Conservation (phyloP, 2,113 vertebrate species). For the Ivindomyrus marchei region DNA sequence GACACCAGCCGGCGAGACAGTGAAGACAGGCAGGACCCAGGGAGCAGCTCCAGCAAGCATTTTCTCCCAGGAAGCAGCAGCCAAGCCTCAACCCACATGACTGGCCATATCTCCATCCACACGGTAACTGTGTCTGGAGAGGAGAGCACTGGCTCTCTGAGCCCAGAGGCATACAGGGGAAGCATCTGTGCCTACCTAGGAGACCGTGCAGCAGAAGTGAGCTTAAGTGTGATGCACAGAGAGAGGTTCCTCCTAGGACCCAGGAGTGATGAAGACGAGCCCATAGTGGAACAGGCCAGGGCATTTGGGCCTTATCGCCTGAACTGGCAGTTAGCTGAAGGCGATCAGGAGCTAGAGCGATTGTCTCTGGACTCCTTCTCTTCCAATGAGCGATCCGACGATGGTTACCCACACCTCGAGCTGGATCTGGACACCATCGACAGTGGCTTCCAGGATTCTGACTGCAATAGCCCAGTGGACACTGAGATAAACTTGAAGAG, state of each 20-base stretch:
- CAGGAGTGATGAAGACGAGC: background rate
- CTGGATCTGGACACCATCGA: constrained; percentile 88
- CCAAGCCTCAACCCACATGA: constrained; percentile 47
- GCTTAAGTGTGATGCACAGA: background rate
- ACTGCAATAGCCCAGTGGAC: constrained; percentile 71
- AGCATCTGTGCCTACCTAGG: constrained; percentile 48
- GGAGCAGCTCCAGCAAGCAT: constrained; percentile 16
- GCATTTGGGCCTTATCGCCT: constrained; percentile 18
- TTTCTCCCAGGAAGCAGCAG: constrained; percentile 31
- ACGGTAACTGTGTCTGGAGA: constrained; percentile 71
- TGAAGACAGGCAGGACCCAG: constrained; percentile 23
- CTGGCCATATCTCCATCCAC: constrained; percentile 71
- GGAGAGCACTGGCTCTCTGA: constrained; percentile 40
- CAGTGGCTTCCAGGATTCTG: constrained; percentile 79
- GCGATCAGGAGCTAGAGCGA: constrained; percentile 55
- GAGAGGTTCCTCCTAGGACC: constrained; percentile 37
- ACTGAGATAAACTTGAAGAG: constrained; percentile 26
- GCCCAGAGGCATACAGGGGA: constrained; percentile 30
- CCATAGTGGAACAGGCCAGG: background rate
- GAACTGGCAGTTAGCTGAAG: constrained; percentile 51
- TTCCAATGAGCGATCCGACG: constrained; percentile 55
- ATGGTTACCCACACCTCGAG: constrained; percentile 65
- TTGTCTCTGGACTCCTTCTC: constrained; percentile 60
- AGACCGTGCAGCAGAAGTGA: constrained; percentile 18
- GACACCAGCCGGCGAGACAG: constrained; percentile 20